Conservation (phyloP, 2,113 vertebrate species). For the Osmerus eperlanus region DNA sequence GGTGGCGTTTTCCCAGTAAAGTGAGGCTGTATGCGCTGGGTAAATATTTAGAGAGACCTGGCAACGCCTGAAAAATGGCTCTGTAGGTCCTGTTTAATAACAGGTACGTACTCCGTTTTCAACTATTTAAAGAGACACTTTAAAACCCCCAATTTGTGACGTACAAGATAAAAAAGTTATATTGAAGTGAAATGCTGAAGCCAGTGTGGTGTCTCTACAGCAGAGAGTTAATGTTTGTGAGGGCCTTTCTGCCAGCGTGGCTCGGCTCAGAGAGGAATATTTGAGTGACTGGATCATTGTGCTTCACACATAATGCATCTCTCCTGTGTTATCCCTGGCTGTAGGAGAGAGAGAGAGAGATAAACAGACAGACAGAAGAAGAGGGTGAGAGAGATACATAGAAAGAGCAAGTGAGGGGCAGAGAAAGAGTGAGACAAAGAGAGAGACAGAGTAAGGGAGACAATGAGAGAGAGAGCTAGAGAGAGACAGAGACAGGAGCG, state of each 20-base stretch:
- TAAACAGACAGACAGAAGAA: too few relatives aligned
- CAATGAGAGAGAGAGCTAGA: background rate
- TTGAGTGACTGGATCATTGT: slow-evolving; percentile 8
- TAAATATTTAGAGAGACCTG: slow-evolving; percentile 17
- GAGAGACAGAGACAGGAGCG: background rate
- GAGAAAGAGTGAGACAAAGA: background rate
- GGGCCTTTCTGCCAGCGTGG: slow-evolving; percentile 40
- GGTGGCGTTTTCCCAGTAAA: background rate
- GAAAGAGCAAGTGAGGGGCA: background rate
- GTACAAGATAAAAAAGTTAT: too few relatives aligned
- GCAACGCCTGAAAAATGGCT: slow-evolving; percentile 2
- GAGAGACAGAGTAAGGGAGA: slow-evolving; percentile 11
- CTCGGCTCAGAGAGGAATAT: slow-evolving; percentile 19
- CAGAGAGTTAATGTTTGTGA: slow-evolving; percentile 18
- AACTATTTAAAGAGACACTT: too few relatives aligned
- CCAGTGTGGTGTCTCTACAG: background rate
- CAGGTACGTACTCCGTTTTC: too few relatives aligned
- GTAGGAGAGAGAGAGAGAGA: background rate
- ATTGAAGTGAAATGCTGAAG: too few relatives aligned
- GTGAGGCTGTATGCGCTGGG: slow-evolving; percentile 1
- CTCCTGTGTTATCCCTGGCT: slow-evolving; percentile 24
- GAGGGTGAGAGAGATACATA: too few relatives aligned
- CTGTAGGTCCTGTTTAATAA: background rate
- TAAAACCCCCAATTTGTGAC: too few relatives aligned
- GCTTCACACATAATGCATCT: background rate